These are phyloP conservation scores for Micropterix aruncella DNA, from an alignment of 2,888 invertebrate species.

Conservation along the genomic window DNA sequence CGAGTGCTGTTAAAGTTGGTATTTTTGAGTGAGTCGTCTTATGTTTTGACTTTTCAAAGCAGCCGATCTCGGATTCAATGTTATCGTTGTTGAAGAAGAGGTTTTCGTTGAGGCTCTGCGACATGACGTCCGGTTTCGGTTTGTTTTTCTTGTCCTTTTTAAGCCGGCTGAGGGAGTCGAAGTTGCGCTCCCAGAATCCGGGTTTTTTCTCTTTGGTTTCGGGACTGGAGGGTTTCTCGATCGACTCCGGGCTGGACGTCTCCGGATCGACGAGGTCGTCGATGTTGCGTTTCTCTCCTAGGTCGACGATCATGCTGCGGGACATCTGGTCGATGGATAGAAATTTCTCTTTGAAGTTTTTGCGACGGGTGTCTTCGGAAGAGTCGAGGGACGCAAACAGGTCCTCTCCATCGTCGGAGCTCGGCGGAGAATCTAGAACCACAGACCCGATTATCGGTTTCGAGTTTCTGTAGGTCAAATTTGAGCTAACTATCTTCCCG, in stretches of 20 bases:
- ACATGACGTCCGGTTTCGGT: constrained; percentile 35
- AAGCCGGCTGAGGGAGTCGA: constrained; percentile 32
- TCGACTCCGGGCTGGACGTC: constrained; percentile 9
- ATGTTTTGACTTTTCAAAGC: constrained; percentile 28
- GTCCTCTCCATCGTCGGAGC: constrained; percentile 30
- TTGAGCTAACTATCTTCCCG: constrained; percentile 24
- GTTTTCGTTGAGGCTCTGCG: constrained; percentile 39
- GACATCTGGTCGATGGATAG: constrained; percentile 39
- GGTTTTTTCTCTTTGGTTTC: constrained; percentile 33
- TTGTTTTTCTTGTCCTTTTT: constrained; percentile 26
- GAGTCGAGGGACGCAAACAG: constrained; percentile 23
- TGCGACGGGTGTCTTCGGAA: constrained; percentile 28
- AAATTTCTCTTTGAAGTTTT: constrained; percentile 31
- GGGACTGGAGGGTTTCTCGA: constrained; percentile 13
- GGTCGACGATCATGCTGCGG: constrained; percentile 36
- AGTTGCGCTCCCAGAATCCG: constrained; percentile 38
- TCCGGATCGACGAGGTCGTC: constrained; percentile 16
- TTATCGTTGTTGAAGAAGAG: constrained; percentile 33
- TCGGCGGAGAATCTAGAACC: constrained; percentile 34
- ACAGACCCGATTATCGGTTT: constrained; percentile 27
- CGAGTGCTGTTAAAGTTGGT: constrained; percentile 32
- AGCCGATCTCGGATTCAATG: constrained; percentile 26
- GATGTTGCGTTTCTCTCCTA: constrained; percentile 25
- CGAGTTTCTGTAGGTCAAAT: constrained; percentile 41
- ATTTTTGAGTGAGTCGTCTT: constrained; percentile 31